Base-by-base conservation (phyloP, 2,113 vertebrate species). In the Ursus arctos region DNA sequence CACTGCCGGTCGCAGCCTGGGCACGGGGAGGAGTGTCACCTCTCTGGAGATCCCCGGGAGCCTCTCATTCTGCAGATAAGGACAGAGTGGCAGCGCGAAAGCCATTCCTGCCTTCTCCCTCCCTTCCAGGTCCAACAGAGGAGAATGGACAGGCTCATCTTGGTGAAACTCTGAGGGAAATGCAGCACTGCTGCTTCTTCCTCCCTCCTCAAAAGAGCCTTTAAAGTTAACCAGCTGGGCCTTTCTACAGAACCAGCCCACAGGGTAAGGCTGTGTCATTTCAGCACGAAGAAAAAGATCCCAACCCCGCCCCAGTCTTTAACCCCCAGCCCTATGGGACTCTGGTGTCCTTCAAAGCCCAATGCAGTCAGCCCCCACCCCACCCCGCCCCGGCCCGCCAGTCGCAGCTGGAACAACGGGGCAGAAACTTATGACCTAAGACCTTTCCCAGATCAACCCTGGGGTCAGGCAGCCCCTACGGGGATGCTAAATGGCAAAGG, bases 401-500 rank as follows among this genome's bases (percentile, higher is more conserved):
- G 26, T 55, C 4, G 33, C 79, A 94, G 53, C 94, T 76, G 79
- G 72, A 93, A 97, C n/a, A 94, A 72, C 0, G 15, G 40, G 33
- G 24, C 87, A 96, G 53, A 71, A 53, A 85, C 36, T 94, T 88
- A 0, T 0, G 74, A 53, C 93, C 96, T 88, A 87, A 91, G 82
- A 89, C 55, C 82, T 93, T 96, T 97, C 88, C 82, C 96, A 94
- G 94, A 79, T 86, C 81, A 67, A 67, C 55, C 79, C 43, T 67
- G 69, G 76, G 92, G 63, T 96, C 65, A 94, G 76, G 55, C 81
- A n/a, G 67, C 55, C 74, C 93, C 96, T 49, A 4, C 6, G 53
- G 92, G 94, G 76, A 96, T 36, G 53, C 21, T 61, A 77, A 81
- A 95, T 8, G 80, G 90, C 97, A 97, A 96, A 90, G 80, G 22